phyloP scores from a whole-genome alignment of 2,797 vertebrate species.

The Orestias chungarensis region DNA sequence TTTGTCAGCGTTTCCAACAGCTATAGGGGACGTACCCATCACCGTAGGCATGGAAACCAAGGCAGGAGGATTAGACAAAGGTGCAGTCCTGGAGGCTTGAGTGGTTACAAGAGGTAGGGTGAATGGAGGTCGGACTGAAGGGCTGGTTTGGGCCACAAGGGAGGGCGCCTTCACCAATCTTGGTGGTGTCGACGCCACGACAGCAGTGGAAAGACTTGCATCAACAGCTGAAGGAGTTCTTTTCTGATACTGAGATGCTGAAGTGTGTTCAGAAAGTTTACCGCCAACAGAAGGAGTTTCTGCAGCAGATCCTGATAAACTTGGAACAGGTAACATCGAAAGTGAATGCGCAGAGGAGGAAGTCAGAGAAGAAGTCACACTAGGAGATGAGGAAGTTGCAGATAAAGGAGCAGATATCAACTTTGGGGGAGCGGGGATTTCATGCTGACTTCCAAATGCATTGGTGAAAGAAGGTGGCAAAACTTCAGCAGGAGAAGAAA shows the following conservation, averaged over 20 bases:
- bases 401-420: conserved; percentile 34
- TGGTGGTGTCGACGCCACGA: conserved; percentile 44
- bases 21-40: conserved; percentile 45
- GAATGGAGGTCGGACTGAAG: conserved; percentile 63
- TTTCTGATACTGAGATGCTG: conserved; percentile 35
- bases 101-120: conserved; percentile 77
- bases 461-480: conserved; percentile 36
- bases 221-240: conserved; percentile 46
- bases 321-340: conserved; percentile 27
- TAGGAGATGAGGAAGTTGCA: conserved; percentile 30
- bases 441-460: conserved; percentile 29
- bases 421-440: conserved; percentile 48
- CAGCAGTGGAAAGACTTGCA: conserved; percentile 40
- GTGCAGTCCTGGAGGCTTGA: conserved; percentile 75
- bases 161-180: conserved; percentile 32
- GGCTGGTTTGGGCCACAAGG: conserved; percentile 47
- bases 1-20: conserved; percentile 38
- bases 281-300: conserved; percentile 15
- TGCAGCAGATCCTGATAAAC: conserved; percentile 35
- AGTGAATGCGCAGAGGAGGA: conserved; percentile 37
- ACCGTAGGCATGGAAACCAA: conserved; percentile 61
- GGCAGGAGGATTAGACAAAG: conserved; percentile 64
- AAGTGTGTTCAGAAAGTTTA: conserved; percentile 42
- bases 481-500: conserved; percentile 34
- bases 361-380: conserved; percentile 32